Conservation (phyloP, 64 coral and sea anemone species). For the Montipora capricornis region DNA sequence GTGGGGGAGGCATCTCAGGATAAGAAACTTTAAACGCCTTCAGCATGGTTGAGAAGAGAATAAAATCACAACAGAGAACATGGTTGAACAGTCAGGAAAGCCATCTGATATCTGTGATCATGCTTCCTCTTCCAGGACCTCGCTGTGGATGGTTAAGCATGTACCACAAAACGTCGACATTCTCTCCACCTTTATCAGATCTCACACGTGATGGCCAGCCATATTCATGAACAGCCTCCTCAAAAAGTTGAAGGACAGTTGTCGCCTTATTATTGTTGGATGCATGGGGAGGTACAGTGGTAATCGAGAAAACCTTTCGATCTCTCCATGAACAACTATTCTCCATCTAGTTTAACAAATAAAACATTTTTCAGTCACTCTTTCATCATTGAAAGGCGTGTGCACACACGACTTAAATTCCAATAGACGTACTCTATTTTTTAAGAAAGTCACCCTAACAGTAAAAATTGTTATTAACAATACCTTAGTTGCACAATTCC, state of each 20-base stretch:
- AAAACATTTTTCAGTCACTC: not conserved
- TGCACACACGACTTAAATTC: too few relatives aligned
- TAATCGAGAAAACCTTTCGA: not conserved
- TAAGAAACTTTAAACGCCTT: not conserved
- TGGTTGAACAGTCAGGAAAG: not conserved
- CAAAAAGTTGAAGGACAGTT: slow-evolving; percentile 21
- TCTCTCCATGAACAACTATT: not conserved
- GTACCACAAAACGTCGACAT: slow-evolving; percentile 35
- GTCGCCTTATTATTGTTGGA: slow-evolving; percentile 34
- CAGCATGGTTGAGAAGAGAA: not conserved
- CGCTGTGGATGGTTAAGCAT: slow-evolving; percentile 59
- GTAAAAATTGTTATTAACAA: not conserved
- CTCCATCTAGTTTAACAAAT: slow-evolving; percentile 17
- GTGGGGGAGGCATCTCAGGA: not conserved
- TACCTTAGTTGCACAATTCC: not conserved
- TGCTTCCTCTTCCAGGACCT: slow-evolving; percentile 53
- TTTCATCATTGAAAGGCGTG: too few relatives aligned
- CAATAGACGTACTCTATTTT: not conserved
- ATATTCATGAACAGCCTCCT: slow-evolving; percentile 40
- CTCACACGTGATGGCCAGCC: slow-evolving; percentile 38
- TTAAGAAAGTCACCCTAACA: not conserved
- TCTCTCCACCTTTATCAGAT: slow-evolving; percentile 66
- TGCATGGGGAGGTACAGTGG: not conserved
- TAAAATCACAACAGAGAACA: not conserved
- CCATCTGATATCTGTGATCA: slow-evolving; percentile 45